Base-by-base conservation (phyloP, 2,113 vertebrate genomes). In the Dipodomys merriami region DNA sequence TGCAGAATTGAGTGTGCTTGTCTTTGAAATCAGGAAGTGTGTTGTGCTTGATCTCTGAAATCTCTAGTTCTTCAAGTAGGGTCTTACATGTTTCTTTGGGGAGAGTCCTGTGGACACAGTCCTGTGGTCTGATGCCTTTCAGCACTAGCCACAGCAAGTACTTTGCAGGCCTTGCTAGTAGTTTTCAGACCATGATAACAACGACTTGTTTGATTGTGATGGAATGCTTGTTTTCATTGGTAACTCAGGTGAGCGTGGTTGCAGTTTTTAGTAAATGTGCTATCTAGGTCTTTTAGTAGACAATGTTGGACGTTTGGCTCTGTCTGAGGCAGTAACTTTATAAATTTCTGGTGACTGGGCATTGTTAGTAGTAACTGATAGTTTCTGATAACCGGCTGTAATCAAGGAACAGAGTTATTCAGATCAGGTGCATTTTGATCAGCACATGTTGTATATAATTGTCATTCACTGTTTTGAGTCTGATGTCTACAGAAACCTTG, bases 401-500 rank as follows among this genome's bases (percentile, higher is more conserved):
- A 96, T 92, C 86, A 89, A 72, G 90, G 81, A 76, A 68, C 64
- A 68, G 30, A 79, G 69, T 72, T 35, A 49, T 91, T 4, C 88
- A 68, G 67, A 96, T 87, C 93, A 97, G 93, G 81, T 89, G 91
- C 18, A 16, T 95, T 95, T 97, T 81, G 77, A 0, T 96, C 94
- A 94, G 49, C 13, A 68, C 9, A 12, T 12, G 39, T 39, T 39
- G 35, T 9, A 29, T 89, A 8, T 88, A 93, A 73, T 92, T 96
- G 95, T 90, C 91, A 83, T 1, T 95, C 87, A 80, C 80, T 94
- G 19, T 39, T 93, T 93, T 53, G 49, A 83, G 60, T 86, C 91
- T 94, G 90, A 88, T 95, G 62, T 64, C 86, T 96, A 83, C 83
- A 71, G 94, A 97, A 72, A 25, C 4, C 79, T 95, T 96, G 84